These are phyloP conservation scores for Synanthedon tipuliformis DNA, from an alignment of 2,888 invertebrate genomes.

Conservation along the genomic window DNA sequence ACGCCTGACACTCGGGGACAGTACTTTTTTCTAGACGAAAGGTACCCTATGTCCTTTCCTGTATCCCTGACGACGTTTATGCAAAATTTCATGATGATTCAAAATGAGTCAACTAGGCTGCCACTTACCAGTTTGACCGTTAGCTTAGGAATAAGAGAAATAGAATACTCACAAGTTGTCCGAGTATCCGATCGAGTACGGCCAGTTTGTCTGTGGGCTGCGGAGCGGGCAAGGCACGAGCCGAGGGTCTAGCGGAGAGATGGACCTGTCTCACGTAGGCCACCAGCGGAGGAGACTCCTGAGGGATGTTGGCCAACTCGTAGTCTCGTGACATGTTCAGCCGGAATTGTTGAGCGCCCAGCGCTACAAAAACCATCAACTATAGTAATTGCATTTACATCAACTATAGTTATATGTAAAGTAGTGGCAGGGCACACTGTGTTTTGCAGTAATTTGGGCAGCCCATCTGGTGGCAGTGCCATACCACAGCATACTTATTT, in stretches of 20 bases:
- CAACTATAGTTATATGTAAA: too few relatives aligned
- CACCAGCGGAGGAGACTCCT: conserved; percentile 80
- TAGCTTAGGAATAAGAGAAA: not conserved
- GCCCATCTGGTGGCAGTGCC: too few relatives aligned
- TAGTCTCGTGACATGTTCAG: conserved; percentile 84
- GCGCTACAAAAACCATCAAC: conserved; percentile 49
- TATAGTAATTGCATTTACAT: not conserved
- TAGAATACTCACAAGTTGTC: conserved; percentile 34
- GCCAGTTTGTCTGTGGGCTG: conserved; percentile 54
- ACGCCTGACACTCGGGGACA: too few relatives aligned
- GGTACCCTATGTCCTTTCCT: too few relatives aligned
- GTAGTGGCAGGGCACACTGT: too few relatives aligned
- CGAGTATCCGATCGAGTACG: conserved; percentile 29
- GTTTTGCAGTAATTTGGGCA: too few relatives aligned
- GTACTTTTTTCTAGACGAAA: too few relatives aligned
- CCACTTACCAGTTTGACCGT: too few relatives aligned
- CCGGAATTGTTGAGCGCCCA: conserved; percentile 81
- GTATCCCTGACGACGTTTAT: too few relatives aligned
- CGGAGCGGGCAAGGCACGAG: conserved; percentile 25
- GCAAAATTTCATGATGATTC: too few relatives aligned
- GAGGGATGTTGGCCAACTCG: conserved; percentile 78
- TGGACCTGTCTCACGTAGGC: conserved; percentile 81
- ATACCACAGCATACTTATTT: too few relatives aligned
- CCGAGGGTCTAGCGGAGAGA: conserved; percentile 55
- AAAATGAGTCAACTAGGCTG: too few relatives aligned